Conservation (phyloP, 2,888 invertebrate species). For the Apamea monoglypha region DNA sequence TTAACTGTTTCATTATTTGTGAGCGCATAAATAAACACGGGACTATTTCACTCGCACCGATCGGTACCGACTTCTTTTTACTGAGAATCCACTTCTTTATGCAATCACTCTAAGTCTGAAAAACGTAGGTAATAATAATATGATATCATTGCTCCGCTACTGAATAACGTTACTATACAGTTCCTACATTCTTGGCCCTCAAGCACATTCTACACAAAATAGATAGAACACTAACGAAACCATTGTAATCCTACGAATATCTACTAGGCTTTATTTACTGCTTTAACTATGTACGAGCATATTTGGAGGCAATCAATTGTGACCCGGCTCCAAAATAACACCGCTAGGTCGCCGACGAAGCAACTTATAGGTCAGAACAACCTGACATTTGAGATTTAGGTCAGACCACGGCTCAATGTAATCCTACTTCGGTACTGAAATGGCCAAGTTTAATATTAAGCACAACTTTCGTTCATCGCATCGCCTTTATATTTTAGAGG, state of each 20-base stretch:
- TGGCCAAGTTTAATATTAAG: slow-evolving; percentile 71
- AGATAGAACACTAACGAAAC: slow-evolving; percentile 18
- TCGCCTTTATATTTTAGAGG: slow-evolving; percentile 49
- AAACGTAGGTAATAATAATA: background rate
- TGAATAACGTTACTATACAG: background rate
- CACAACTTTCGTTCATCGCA: slow-evolving; percentile 58
- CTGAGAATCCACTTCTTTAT: no score
- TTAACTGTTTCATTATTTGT: no score
- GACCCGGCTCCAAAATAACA: slow-evolving; percentile 61
- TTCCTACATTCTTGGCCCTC: background rate
- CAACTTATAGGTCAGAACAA: slow-evolving; percentile 66
- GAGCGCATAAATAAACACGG: no score
- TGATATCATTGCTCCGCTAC: background rate
- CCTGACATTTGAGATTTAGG: slow-evolving; percentile 76
- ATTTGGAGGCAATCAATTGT: slow-evolving; percentile 61
- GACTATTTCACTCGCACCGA: no score
- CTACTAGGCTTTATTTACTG: slow-evolving; percentile 16
- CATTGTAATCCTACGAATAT: slow-evolving; percentile 51
- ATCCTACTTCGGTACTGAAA: slow-evolving; percentile 70
- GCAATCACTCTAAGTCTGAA: background rate
- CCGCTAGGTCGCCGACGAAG: slow-evolving; percentile 49
- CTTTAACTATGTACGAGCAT: slow-evolving; percentile 51
- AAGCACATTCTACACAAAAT: slow-evolving; percentile 16
- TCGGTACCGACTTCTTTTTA: no score
- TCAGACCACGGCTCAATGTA: slow-evolving; percentile 70